phyloP scores from a whole-genome alignment of 2,797 vertebrate species.

The Micropoecilia bifurca region DNA sequence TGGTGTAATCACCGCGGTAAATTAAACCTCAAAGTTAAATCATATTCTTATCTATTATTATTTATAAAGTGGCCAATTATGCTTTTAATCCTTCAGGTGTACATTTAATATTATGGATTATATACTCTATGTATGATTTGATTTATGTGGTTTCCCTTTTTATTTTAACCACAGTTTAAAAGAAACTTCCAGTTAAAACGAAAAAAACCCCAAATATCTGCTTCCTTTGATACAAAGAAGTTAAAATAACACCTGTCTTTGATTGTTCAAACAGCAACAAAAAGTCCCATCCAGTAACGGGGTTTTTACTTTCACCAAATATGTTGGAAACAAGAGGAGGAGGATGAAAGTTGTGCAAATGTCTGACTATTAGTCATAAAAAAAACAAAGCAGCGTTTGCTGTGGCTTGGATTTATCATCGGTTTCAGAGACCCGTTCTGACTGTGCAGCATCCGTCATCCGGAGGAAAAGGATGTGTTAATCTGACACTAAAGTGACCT shows the following conservation, averaged over 20 bases:
- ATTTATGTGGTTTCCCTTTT: background rate
- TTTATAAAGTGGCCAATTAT: background rate
- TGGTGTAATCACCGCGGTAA: slow-evolving; percentile 34
- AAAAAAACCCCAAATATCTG: background rate
- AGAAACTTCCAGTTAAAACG: background rate
- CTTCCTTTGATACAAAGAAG: background rate
- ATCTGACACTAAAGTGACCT: background rate
- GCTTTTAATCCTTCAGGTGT: background rate
- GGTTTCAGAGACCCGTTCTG: background rate
- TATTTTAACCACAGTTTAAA: slow-evolving; percentile 8
- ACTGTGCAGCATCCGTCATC: background rate
- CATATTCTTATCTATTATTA: background rate
- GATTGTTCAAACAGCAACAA: background rate
- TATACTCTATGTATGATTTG: background rate
- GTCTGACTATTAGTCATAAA: slow-evolving; percentile 2
- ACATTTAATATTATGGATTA: background rate
- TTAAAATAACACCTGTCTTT: background rate
- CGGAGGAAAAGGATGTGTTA: background rate
- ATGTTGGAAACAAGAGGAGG: background rate
- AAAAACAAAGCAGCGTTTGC: background rate
- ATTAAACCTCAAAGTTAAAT: background rate
- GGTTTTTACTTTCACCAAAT: slow-evolving; percentile 14
- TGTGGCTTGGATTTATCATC: background rate
- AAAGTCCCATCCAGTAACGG: background rate
- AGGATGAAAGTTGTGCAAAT: background rate